Conservation (phyloP, 2,797 vertebrate genomes). For the Argentina silus region DNA sequence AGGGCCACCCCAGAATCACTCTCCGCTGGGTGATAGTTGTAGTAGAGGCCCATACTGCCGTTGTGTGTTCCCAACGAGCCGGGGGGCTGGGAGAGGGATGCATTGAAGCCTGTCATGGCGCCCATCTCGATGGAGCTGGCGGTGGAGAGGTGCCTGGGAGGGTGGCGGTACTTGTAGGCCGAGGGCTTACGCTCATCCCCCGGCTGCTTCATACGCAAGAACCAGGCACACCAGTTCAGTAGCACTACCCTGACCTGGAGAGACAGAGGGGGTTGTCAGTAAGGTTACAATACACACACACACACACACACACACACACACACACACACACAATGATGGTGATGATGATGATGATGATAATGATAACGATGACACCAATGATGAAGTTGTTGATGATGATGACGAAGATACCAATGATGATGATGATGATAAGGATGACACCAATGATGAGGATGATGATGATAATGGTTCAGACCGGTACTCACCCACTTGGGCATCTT, state of each 20-base stretch:
- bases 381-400: background rate
- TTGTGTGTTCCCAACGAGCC: constrained; percentile 80
- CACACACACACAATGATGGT: background rate
- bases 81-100: constrained; percentile 65
- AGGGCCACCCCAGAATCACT: constrained; percentile 80
- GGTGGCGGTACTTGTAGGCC: constrained; percentile 67
- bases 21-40: constrained; percentile 79
- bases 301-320: background rate
- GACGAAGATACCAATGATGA: background rate
- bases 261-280: background rate
- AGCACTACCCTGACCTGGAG: constrained; percentile 85
- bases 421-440: background rate
- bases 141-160: constrained; percentile 75
- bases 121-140: constrained; percentile 85
- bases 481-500: constrained; percentile 95
- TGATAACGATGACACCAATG: background rate
- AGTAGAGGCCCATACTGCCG: constrained; percentile 82
- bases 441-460: background rate
- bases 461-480: constrained; percentile 9
- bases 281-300: background rate
- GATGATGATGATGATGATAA: background rate
- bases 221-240: constrained; percentile 93
- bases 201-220: constrained; percentile 91
- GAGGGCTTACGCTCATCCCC: constrained; percentile 76
- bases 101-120: constrained; percentile 67